These are phyloP conservation scores for Rhyacophila brunnea DNA, from an alignment of 1,140 invertebrate species.

Conservation along the genomic window DNA sequence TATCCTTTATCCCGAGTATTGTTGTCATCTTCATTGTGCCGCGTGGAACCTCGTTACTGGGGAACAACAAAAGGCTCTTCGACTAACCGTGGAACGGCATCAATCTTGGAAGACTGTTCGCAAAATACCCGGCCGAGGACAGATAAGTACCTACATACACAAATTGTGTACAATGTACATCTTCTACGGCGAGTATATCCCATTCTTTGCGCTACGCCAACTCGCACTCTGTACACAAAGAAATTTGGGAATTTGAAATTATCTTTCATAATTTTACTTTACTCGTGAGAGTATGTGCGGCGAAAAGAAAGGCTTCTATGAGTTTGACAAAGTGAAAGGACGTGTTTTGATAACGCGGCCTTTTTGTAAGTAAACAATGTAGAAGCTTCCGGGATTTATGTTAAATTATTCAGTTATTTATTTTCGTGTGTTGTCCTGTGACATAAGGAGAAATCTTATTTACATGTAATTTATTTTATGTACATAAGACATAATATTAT, in stretches of 20 bases:
- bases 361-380: constrained; percentile 30
- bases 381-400: constrained; percentile 15
- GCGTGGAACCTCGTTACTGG: constrained; percentile 5
- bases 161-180: not conserved
- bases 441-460: not conserved
- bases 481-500: no score
- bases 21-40: constrained; percentile 11
- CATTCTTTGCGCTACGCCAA: not conserved
- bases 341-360: constrained; percentile 24
- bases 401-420: constrained; percentile 20
- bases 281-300: constrained; percentile 14
- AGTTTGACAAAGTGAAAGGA: constrained; percentile 33
- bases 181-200: not conserved
- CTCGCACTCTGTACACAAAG: constrained; percentile 15
- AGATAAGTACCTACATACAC: not conserved
- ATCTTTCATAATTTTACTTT: constrained; percentile 31
- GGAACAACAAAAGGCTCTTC: constrained; percentile 20
- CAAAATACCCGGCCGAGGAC: not conserved
- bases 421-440: not conserved
- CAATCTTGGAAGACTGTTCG: constrained; percentile 16
- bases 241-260: constrained; percentile 33
- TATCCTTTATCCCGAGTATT: constrained; percentile 21
- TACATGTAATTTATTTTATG: not conserved
- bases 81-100: constrained; percentile 5
- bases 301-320: constrained; percentile 28